A percentile compares a stretch with the other conserved stretches of the same genome.
These are phyloP conservation scores for Leuciscus waleckii DNA, from an alignment of 2,797 vertebrate genomes.

Conservation along the genomic window DNA sequence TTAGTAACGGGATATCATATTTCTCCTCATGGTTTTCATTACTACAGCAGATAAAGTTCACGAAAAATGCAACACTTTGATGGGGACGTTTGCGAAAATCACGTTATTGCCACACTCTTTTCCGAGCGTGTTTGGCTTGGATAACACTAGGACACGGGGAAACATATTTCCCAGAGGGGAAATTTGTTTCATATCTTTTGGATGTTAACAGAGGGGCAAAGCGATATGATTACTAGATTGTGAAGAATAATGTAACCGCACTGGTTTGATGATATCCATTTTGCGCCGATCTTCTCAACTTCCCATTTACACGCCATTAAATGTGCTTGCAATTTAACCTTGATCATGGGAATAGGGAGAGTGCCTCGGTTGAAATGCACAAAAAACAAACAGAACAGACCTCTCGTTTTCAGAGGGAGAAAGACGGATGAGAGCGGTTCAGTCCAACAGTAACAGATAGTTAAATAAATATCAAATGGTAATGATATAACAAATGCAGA, in stretches of 20 bases:
- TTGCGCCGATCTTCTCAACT: conserved; percentile 42
- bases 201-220: conserved; percentile 59
- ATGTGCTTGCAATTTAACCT: conserved; percentile 66
- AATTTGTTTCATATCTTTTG: conserved; percentile 56
- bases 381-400: conserved; percentile 65
- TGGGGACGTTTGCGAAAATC: conserved; percentile 17
- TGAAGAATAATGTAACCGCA: conserved; percentile 55
- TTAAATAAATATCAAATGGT: conserved; percentile 65
- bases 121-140: conserved; percentile 51
- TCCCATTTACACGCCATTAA: conserved; percentile 61
- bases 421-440: conserved; percentile 52
- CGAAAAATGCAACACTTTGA: conserved; percentile 6
- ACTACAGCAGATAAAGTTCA: conserved; percentile 10
- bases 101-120: conserved; percentile 15
- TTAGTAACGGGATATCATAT: conserved; percentile 30
- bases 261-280: conserved; percentile 57
- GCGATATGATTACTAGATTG: conserved; percentile 53
- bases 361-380: conserved; percentile 58
- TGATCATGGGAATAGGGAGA: conserved; percentile 60
- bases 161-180: conserved; percentile 43
- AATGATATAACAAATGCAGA: conserved; percentile 62
- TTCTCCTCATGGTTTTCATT: conserved; percentile 39
- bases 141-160: conserved; percentile 43
- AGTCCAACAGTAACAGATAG: conserved; percentile 66
- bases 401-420: conserved; percentile 53